A percentile compares a stretch with the other conserved stretches of the same genome.
These are phyloP conservation scores for Penaeus monodon DNA, from an alignment of 2,888 invertebrate genomes.

Conservation along the genomic window DNA sequence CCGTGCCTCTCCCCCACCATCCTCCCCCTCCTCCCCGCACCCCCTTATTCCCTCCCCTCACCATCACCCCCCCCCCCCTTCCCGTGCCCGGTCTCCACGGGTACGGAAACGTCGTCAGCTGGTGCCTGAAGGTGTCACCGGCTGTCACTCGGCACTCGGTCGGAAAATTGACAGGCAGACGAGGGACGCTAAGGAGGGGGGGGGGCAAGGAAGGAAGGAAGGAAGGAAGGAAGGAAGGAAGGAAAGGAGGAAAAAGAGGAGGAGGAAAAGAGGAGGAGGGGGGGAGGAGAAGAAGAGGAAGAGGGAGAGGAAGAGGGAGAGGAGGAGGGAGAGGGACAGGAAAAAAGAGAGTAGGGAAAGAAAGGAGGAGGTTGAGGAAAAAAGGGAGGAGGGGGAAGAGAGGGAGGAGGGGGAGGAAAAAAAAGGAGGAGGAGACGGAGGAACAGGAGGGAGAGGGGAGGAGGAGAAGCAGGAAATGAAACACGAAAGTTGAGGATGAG, in stretches of 20 bases:
- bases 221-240: not conserved
- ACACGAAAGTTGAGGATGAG: not conserved
- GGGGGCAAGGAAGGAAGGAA: not conserved
- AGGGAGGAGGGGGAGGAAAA: not conserved
- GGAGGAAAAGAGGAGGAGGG: no score
- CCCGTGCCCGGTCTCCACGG: no score
- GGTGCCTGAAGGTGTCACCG: no score
- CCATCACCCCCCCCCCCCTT: no score
- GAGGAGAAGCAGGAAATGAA: not conserved
- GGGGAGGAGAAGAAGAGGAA: not conserved
- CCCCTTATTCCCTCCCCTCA: no score
- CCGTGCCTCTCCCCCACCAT: no score
- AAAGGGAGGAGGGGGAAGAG: not conserved
- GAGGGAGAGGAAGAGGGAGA: not conserved
- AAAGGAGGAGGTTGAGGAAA: not conserved
- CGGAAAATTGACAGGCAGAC: no score
- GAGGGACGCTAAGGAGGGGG: not conserved
- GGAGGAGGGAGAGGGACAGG: not conserved
- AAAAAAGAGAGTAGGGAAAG: not conserved
- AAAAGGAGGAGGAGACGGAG: not conserved
- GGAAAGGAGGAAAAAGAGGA: not conserved
- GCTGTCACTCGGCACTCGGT: no score
- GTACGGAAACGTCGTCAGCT: no score
- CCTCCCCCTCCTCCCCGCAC: no score
- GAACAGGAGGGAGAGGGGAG: not conserved